Percentiles rank a stretch among this genome's conserved stretches.
Evolutionary conservation across 2,888 invertebrate genomes (phyloP).

Genomic region (Diarsia dahlii): DNA sequence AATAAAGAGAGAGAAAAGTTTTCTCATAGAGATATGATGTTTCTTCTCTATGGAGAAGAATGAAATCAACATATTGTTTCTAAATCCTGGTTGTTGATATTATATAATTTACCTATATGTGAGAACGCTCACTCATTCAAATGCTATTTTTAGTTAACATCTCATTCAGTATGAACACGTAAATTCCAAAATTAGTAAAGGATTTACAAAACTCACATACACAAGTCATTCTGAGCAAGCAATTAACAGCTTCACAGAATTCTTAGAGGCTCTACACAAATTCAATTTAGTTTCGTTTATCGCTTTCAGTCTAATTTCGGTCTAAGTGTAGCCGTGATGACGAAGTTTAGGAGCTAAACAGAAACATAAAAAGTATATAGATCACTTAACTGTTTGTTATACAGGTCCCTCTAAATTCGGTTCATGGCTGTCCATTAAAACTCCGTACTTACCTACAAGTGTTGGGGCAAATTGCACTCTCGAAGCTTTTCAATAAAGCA

Average conservation of each 20-base stretch:
- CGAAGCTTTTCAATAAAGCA: conserved; percentile 48
- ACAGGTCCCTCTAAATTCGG: conserved; percentile 43
- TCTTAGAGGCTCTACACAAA: conserved; percentile 42
- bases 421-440: conserved; percentile 46
- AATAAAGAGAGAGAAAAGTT: neutral
- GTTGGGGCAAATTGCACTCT: conserved; percentile 37
- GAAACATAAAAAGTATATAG: conserved; percentile 45
- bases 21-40: neutral
- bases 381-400: conserved; percentile 40
- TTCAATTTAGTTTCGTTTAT: conserved; percentile 54
- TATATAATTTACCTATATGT: too few relatives aligned
- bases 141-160: neutral
- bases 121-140: neutral
- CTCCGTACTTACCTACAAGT: conserved; percentile 13
- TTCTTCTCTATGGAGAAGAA: neutral
- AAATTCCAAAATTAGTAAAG: conserved; percentile 19
- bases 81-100: too few relatives aligned
- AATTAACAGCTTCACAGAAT: conserved; percentile 46
- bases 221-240: conserved; percentile 39
- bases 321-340: conserved; percentile 34
- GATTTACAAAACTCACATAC: conserved; percentile 20
- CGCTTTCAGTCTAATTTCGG: conserved; percentile 42
- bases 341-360: conserved; percentile 42
- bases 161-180: conserved; percentile 9
- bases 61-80: too few relatives aligned